A percentile compares a stretch with the other conserved stretches of the same genome.
Conservation (phyloP, 2,113 vertebrate genomes). For the Tragelaphus strepsiceros region DNA sequence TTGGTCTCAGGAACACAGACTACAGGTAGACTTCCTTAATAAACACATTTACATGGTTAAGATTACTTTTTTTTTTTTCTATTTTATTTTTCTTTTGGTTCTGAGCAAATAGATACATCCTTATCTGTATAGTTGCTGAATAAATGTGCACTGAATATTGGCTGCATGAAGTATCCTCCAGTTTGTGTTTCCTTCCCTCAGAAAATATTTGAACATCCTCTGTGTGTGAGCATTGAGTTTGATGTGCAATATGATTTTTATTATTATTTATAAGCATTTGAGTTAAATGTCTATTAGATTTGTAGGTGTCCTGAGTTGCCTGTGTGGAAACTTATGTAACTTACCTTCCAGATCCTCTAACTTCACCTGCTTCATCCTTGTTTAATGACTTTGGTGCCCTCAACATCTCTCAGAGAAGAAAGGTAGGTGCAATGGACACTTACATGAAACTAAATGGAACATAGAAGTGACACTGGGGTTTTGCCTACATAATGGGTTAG, state of each 20-base stretch:
- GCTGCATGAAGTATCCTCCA: background rate
- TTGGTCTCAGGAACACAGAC: background rate
- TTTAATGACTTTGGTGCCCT: constrained; percentile 99
- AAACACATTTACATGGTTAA: background rate
- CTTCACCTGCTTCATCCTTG: constrained; percentile 93
- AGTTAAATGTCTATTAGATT: constrained; percentile 11
- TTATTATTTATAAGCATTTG: background rate
- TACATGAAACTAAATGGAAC: background rate
- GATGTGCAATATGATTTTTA: background rate
- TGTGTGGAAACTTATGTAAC: constrained; percentile 55
- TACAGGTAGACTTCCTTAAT: background rate
- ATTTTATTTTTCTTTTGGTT: constrained; percentile 32
- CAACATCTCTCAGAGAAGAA: constrained; percentile 96
- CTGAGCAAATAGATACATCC: background rate
- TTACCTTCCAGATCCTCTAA: constrained; percentile 89
- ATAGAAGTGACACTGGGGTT: background rate
- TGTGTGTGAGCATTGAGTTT: background rate
- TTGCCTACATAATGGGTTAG: background rate
- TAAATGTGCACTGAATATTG: background rate
- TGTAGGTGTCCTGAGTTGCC: background rate
- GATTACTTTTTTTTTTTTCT: background rate
- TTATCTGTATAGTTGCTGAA: background rate
- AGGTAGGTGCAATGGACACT: constrained; percentile 84
- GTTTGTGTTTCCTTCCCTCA: background rate
- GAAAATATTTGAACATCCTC: background rate